phyloP scores from a whole-genome alignment of 2,797 vertebrate genomes.

The Austrolebias charrua region DNA sequence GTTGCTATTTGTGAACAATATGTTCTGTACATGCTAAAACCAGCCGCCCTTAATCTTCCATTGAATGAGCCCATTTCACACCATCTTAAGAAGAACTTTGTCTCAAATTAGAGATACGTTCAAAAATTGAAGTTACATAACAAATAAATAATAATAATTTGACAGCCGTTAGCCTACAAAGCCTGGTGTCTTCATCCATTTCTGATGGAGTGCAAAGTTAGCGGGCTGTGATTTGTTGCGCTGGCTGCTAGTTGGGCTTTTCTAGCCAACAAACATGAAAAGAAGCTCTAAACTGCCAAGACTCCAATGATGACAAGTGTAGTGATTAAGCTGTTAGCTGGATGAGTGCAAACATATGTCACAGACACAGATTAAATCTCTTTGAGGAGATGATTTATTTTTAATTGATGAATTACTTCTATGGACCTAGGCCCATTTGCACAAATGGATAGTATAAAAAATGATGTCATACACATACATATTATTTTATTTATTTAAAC shows the following conservation, averaged over 20 bases:
- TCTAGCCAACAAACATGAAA: slow-evolving; percentile 53
- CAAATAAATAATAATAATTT: slow-evolving; percentile 45
- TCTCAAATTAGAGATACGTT: slow-evolving; percentile 52
- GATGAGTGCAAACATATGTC: slow-evolving; percentile 51
- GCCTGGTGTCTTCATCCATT: slow-evolving; percentile 32
- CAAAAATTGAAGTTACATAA: slow-evolving; percentile 45
- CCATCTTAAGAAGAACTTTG: slow-evolving; percentile 11
- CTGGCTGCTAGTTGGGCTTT: slow-evolving; percentile 40
- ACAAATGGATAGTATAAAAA: background rate
- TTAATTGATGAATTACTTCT: slow-evolving; percentile 1
- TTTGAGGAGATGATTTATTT: slow-evolving; percentile 18
- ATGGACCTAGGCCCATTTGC: background rate
- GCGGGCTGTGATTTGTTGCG: slow-evolving; percentile 35
- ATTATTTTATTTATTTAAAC: too few species aligned
- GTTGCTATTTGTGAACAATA: background rate
- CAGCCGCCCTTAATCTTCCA: background rate
- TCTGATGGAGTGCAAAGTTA: slow-evolving; percentile 24
- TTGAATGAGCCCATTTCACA: slow-evolving; percentile 23
- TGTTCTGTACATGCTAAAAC: background rate
- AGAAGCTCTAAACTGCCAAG: slow-evolving; percentile 34
- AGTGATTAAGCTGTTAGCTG: slow-evolving; percentile 58
- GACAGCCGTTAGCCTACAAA: slow-evolving; percentile 44
- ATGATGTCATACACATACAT: slow-evolving; percentile 7
- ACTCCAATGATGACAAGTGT: slow-evolving; percentile 45
- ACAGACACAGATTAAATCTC: slow-evolving; percentile 16